Percentiles rank a stretch among this genome's conserved stretches.
These are phyloP conservation scores for Neogobius melanostomus DNA, from an alignment of 2,113 vertebrate genomes.

Conservation along the genomic window DNA sequence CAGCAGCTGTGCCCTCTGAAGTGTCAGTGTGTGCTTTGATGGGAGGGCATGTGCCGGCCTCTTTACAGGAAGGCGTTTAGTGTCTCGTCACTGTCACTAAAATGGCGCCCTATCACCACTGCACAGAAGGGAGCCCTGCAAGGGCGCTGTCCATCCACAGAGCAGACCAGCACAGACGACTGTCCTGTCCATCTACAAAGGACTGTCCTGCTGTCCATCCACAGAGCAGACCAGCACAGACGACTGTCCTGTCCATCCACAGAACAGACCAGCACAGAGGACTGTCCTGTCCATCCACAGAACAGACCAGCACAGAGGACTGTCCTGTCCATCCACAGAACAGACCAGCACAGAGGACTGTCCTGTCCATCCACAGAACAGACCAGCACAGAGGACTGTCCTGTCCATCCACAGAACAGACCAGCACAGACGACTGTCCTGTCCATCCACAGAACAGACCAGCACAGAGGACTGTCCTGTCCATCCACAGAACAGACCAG, in stretches of 20 bases:
- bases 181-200: constrained; percentile 62
- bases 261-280: constrained; percentile 17
- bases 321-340: constrained; percentile 59
- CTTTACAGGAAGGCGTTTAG: constrained; percentile 70
- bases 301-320: constrained; percentile 11
- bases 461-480: no score
- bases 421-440: no score
- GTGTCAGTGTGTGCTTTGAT: constrained; percentile 74
- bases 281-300: constrained; percentile 59
- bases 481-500: no score
- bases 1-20: constrained; percentile 78
- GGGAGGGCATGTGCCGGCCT: constrained; percentile 69
- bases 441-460: no score
- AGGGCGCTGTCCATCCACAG: constrained; percentile 33
- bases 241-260: constrained; percentile 56
- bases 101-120: constrained; percentile 68
- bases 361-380: no score
- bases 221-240: constrained; percentile 21
- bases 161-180: no score
- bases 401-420: no score
- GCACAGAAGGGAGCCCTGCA: constrained; percentile 71
- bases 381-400: no score
- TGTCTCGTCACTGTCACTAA: constrained; percentile 77
- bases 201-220: constrained; percentile 60
- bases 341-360: background rate